Evolutionary conservation across 1,140 invertebrate genomes (phyloP).

Genomic region (Orchesella cincta): DNA sequence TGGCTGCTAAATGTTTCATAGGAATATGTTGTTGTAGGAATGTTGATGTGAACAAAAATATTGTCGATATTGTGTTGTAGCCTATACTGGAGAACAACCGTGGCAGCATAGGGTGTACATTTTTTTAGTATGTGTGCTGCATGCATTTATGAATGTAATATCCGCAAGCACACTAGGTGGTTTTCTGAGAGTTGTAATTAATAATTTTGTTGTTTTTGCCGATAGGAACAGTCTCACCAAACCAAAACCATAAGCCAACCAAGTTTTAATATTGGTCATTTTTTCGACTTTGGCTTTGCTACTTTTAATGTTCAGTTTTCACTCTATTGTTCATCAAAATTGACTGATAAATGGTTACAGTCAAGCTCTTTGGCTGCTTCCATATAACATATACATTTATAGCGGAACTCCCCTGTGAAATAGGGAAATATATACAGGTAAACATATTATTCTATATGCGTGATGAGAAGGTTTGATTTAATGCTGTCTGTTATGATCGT

Average conservation of each 20-base stretch:
- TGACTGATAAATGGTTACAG: not conserved
- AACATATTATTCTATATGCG: too few species aligned
- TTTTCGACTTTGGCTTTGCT: not conserved
- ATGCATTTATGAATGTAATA: slow-evolving; percentile 23
- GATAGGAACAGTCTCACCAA: not conserved
- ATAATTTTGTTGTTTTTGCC: slow-evolving; percentile 23
- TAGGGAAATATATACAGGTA: too few species aligned
- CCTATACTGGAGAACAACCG: too few species aligned
- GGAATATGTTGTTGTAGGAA: not conserved
- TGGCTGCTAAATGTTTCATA: not conserved
- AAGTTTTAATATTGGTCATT: not conserved
- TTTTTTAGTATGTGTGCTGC: not conserved
- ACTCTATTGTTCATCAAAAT: not conserved
- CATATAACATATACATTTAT: too few species aligned
- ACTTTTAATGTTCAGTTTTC: not conserved
- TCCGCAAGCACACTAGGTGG: slow-evolving; percentile 4
- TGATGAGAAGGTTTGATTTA: too few species aligned
- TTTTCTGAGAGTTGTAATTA: slow-evolving; percentile 15
- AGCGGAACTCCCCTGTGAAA: too few species aligned
- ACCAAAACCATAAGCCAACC: not conserved
- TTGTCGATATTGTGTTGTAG: too few species aligned
- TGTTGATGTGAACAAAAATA: too few species aligned
- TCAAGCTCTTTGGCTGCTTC: too few species aligned
- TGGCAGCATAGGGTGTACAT: too few species aligned
- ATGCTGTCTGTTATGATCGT: too few species aligned